Percentiles rank a stretch among this genome's conserved stretches.
These are phyloP conservation scores for Priocnemis perturbator DNA, from an alignment of 2,888 invertebrate genomes.

Conservation along the genomic window DNA sequence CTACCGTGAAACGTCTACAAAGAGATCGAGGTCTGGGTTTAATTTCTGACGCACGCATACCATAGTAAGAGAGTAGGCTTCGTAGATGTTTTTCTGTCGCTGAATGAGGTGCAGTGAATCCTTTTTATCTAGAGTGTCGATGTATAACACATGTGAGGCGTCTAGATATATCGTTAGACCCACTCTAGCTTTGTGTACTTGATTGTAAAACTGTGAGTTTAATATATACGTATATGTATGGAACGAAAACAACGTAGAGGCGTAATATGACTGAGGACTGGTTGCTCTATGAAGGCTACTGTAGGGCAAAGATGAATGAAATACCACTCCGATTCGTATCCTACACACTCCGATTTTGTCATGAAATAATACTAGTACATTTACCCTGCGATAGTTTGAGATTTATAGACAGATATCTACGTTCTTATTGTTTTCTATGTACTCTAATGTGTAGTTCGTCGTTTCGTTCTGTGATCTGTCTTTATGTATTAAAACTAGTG, in stretches of 20 bases:
- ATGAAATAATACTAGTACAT: too few species aligned
- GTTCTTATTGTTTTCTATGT: too few species aligned
- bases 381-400: too few species aligned
- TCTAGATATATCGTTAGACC: slow-evolving; percentile 32
- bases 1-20: slow-evolving; percentile 6
- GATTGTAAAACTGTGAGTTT: slow-evolving; percentile 37
- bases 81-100: background rate
- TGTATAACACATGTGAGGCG: slow-evolving; percentile 19
- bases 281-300: too few species aligned
- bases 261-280: background rate
- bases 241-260: slow-evolving; percentile 2
- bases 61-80: background rate
- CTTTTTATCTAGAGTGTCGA: slow-evolving; percentile 29
- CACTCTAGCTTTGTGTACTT: slow-evolving; percentile 44
- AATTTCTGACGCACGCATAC: background rate
- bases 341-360: too few species aligned
- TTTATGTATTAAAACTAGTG: background rate
- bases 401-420: too few species aligned
- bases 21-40: slow-evolving; percentile 6
- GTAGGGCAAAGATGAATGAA: too few species aligned
- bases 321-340: too few species aligned
- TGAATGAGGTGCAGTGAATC: slow-evolving; percentile 12
- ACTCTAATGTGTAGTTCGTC: too few species aligned
- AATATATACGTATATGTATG: slow-evolving; percentile 25
- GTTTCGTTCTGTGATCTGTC: too few species aligned